Conservation (phyloP, 2,797 vertebrate species). For the Holocentrus rufus region DNA sequence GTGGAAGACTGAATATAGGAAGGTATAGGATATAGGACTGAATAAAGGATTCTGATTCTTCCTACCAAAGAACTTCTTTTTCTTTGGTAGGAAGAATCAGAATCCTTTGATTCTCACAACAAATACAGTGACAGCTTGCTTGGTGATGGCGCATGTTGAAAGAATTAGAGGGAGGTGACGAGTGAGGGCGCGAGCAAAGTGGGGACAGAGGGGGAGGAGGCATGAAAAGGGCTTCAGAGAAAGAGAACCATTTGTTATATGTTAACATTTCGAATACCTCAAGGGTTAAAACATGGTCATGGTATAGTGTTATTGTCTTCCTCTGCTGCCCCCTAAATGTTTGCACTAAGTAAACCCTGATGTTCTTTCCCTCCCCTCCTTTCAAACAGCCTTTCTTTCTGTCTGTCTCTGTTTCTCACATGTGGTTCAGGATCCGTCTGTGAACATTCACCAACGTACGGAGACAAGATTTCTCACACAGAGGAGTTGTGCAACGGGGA, state of each 20-base stretch:
- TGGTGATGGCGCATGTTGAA: conserved; percentile 47
- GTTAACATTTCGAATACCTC: conserved; percentile 28
- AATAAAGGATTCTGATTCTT: too few species aligned
- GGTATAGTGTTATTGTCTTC: conserved; percentile 37
- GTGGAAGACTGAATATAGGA: too few species aligned
- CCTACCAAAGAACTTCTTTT: too few species aligned
- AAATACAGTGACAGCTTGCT: conserved; percentile 31
- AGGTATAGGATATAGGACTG: too few species aligned
- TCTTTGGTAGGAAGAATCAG: too few species aligned
- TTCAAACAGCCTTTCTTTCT: neutral
- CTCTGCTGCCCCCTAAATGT: conserved; percentile 11
- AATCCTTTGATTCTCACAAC: neutral
- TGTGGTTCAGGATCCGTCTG: neutral
- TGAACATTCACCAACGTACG: neutral
- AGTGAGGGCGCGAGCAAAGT: conserved; percentile 7
- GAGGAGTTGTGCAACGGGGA: too few species aligned
- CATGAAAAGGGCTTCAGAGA: conserved; percentile 41
- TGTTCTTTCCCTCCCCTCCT: neutral
- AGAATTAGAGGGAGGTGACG: conserved; percentile 29
- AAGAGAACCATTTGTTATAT: conserved; percentile 40
- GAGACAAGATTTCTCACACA: neutral
- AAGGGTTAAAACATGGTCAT: conserved; percentile 36
- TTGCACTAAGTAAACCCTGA: conserved; percentile 8
- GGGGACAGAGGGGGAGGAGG: conserved; percentile 27
- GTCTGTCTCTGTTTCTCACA: neutral